Conservation (phyloP, 2,888 invertebrate genomes). For the Campoplex nolae region DNA sequence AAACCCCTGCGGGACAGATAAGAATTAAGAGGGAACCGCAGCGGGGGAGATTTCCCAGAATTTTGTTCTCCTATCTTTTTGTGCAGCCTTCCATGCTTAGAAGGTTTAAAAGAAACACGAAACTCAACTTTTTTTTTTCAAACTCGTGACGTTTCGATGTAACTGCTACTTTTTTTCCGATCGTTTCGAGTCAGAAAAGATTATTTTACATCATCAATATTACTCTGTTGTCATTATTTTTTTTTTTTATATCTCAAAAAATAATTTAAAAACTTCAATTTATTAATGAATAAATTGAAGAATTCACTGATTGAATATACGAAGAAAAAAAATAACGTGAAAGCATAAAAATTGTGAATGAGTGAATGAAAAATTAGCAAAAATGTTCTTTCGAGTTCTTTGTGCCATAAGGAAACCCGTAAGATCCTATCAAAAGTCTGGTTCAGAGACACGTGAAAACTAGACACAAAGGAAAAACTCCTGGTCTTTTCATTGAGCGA, state of each 20-base stretch:
- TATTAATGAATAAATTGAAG: too few relatives aligned
- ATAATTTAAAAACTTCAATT: too few relatives aligned
- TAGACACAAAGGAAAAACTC: slow-evolving; percentile 54
- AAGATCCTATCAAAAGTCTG: slow-evolving; percentile 44
- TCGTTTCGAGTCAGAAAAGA: background rate
- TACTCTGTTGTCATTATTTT: background rate
- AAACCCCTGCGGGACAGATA: slow-evolving; percentile 61
- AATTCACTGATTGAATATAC: too few relatives aligned
- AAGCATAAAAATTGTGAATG: too few relatives aligned
- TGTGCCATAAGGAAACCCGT: slow-evolving; percentile 4
- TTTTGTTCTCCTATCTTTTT: slow-evolving; percentile 60
- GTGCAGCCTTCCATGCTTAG: slow-evolving; percentile 58
- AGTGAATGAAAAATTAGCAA: background rate
- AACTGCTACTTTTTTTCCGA: background rate
- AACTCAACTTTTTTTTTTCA: background rate
- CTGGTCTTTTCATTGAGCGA: slow-evolving; percentile 41
- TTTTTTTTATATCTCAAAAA: background rate
- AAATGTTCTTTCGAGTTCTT: slow-evolving; percentile 2
- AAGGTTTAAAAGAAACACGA: slow-evolving; percentile 17
- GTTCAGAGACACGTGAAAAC: slow-evolving; percentile 45
- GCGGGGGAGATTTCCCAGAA: slow-evolving; percentile 44
- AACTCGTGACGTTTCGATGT: background rate
- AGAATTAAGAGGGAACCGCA: slow-evolving; percentile 54
- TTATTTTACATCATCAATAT: background rate
- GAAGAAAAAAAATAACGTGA: too few relatives aligned